Evolutionary conservation across 2,888 invertebrate species (phyloP).

Genomic region (Galerucella pusilla): DNA sequence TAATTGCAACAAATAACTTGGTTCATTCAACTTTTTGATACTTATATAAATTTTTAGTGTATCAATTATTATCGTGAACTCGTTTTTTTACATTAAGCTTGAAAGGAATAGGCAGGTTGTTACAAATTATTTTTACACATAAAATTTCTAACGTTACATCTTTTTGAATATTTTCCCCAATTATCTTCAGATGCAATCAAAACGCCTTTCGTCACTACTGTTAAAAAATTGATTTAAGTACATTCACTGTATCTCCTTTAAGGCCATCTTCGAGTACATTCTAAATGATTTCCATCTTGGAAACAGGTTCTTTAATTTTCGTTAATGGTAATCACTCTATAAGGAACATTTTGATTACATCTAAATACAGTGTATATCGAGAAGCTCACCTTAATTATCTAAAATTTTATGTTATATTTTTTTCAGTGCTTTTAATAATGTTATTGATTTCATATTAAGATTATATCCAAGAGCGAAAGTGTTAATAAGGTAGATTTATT

Average conservation of each 20-base stretch:
- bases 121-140: not conserved
- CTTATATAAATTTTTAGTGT: no score
- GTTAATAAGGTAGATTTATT: conserved; percentile 15
- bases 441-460: not conserved
- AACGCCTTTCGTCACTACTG: not conserved
- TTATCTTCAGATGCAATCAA: conserved; percentile 9
- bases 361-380: conserved; percentile 17
- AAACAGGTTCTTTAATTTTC: conserved; percentile 10
- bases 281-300: conserved; percentile 2
- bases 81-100: not conserved
- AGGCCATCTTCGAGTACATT: not conserved
- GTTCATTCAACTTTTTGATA: no score
- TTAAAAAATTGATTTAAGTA: conserved; percentile 4
- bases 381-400: conserved; percentile 17
- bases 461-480: not conserved
- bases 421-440: conserved; percentile 6
- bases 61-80: no score
- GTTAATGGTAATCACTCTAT: conserved; percentile 15
- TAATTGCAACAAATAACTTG: no score
- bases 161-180: conserved; percentile 4
- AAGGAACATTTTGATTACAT: conserved; percentile 14
- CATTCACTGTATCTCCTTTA: not conserved
- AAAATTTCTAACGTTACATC: no score
- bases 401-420: not conserved
- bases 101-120: not conserved